Conservation (phyloP, 2,888 invertebrate species). For the Sesia apiformis region DNA sequence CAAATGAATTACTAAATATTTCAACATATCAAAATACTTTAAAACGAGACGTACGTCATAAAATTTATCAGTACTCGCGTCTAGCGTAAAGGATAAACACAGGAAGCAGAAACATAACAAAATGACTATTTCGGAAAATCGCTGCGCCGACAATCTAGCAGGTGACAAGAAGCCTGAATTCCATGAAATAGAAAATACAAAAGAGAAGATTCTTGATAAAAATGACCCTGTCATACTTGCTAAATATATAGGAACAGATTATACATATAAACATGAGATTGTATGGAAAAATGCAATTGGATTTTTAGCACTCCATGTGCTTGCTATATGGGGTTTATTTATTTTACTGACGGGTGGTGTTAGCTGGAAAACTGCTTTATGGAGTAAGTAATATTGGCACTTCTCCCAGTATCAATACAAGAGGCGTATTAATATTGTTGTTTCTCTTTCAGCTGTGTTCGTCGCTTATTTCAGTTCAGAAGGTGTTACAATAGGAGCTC, state of each 20-base stretch:
- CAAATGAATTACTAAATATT: neutral
- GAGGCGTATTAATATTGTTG: no score
- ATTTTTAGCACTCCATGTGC: constrained; percentile 67
- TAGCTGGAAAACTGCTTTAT: constrained; percentile 7
- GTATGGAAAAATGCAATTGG: constrained; percentile 73
- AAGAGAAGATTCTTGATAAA: neutral
- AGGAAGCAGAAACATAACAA: neutral
- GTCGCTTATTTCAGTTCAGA: constrained; percentile 40
- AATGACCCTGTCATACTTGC: neutral
- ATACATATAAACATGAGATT: constrained; percentile 39
- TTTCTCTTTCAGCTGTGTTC: constrained; percentile 22
- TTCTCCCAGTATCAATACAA: no score
- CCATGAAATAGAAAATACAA: neutral
- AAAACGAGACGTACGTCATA: neutral
- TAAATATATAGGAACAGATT: constrained; percentile 2
- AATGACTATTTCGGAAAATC: neutral
- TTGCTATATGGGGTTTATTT: constrained; percentile 57
- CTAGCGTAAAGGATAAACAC: neutral
- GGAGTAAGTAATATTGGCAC: constrained; percentile 7
- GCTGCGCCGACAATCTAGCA: neutral
- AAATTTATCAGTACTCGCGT: neutral
- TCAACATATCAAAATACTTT: neutral
- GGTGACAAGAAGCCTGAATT: neutral
- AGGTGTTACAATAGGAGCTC: constrained; percentile 87
- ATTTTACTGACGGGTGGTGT: constrained; percentile 26